phyloP scores from a whole-genome alignment of 2,797 vertebrate genomes.

The Phoeniculus purpureus region DNA sequence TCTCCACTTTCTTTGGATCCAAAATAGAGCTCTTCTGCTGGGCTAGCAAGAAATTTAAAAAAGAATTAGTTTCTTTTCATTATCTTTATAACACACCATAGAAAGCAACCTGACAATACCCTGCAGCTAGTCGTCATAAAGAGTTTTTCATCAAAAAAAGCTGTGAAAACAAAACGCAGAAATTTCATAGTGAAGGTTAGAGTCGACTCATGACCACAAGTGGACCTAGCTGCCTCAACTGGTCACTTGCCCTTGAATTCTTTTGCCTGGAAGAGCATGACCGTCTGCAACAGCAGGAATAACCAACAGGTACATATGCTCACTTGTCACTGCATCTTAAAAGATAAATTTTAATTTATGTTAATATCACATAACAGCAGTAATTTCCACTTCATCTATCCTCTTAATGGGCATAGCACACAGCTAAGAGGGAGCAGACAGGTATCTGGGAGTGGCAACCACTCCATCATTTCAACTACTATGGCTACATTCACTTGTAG shows the following conservation, averaged over 20 bases:
- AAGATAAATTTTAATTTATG: neutral
- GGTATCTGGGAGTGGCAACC: neutral
- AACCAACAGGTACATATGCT: rapidly evolving
- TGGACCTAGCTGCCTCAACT: neutral
- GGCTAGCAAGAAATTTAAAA: conserved; percentile 78
- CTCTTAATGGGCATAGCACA: neutral
- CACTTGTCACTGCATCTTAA: neutral
- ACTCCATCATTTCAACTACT: neutral
- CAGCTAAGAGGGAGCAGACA: neutral
- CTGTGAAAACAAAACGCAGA: neutral
- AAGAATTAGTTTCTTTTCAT: conserved; percentile 2
- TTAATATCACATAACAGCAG: neutral
- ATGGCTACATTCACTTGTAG: neutral
- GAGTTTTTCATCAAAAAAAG: neutral
- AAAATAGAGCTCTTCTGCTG: conserved; percentile 94
- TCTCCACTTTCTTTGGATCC: conserved; percentile 90
- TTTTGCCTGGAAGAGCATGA: neutral
- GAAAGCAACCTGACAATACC: neutral
- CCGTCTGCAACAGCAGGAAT: neutral
- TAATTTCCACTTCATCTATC: neutral
- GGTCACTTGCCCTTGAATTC: neutral
- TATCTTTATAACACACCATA: neutral
- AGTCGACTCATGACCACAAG: conserved; percentile 24
- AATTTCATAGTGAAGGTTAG: neutral
- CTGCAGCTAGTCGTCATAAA: neutral